Evolutionary conservation across 2,888 invertebrate genomes (phyloP).

Genomic region (Maniola hyperantus): DNA sequence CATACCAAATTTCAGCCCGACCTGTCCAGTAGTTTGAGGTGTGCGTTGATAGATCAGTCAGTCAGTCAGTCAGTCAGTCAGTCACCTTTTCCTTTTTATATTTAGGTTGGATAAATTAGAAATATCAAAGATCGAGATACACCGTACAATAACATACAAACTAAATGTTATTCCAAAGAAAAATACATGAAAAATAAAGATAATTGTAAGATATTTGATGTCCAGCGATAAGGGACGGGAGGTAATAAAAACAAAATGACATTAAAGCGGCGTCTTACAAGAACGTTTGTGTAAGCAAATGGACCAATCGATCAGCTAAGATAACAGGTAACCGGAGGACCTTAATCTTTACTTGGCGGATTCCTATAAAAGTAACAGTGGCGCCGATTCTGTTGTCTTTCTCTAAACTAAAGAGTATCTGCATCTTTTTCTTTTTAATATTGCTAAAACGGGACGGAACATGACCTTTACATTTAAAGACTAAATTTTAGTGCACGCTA

Average conservation of each 20-base stretch:
- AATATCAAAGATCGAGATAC: neutral
- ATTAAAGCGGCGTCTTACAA: constrained; percentile 50
- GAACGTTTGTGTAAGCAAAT: constrained; percentile 60
- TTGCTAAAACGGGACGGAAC: too few relatives aligned
- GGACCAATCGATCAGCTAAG: constrained; percentile 51
- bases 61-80: too few relatives aligned
- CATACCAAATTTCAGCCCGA: too few relatives aligned
- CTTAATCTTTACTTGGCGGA: constrained; percentile 49
- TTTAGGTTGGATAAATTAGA: too few relatives aligned
- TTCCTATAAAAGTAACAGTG: neutral
- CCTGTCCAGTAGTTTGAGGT: too few relatives aligned
- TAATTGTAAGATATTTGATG: constrained; percentile 25
- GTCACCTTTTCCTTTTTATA: neutral
- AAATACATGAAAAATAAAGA: constrained; percentile 20
- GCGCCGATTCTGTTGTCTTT: too few relatives aligned
- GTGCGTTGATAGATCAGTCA: too few relatives aligned
- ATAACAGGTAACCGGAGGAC: constrained; percentile 64
- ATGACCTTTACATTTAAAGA: too few relatives aligned
- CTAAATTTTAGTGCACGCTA: too few relatives aligned
- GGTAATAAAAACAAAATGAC: constrained; percentile 39
- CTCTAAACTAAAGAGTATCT: too few relatives aligned
- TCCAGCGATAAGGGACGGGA: constrained; percentile 24
- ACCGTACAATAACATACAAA: neutral
- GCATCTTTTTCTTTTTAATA: too few relatives aligned
- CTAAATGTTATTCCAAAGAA: constrained; percentile 7